phyloP scores from a whole-genome alignment of 2,797 vertebrate species.

The Anabacerthia variegaticeps region DNA sequence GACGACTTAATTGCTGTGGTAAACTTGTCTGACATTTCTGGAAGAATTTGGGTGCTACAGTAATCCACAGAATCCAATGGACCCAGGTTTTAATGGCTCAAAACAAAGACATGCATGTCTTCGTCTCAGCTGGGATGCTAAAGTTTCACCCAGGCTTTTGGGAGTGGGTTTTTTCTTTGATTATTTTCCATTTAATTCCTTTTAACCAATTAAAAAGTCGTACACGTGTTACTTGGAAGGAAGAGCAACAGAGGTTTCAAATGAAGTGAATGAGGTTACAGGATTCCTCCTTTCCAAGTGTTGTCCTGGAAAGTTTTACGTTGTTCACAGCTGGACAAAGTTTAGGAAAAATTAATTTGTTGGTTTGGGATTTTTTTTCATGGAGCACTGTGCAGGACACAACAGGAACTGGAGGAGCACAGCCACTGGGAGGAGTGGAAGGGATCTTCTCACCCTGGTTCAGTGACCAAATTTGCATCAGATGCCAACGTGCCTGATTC shows the following conservation, averaged over 20 bases:
- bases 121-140: neutral
- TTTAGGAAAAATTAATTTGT: neutral
- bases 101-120: neutral
- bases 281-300: neutral
- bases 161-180: neutral
- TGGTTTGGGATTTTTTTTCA: neutral
- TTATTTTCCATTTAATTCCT: neutral
- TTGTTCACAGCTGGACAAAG: neutral
- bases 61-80: constrained; percentile 34
- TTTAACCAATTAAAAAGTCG: neutral
- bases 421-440: neutral
- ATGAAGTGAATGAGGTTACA: neutral
- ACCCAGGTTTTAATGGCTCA: neutral
- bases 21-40: constrained; percentile 66
- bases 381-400: neutral
- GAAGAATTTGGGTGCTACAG: constrained; percentile 64
- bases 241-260: neutral
- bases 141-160: neutral
- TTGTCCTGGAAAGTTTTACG: neutral
- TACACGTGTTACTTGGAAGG: neutral
- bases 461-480: neutral
- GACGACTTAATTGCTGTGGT: constrained; percentile 77
- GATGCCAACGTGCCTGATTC: accelerated
- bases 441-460: neutral
- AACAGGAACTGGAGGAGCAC: neutral